Percentiles rank a stretch among this genome's conserved stretches.
Conservation (phyloP, 1,140 invertebrate genomes). For the Magallana gigas region DNA sequence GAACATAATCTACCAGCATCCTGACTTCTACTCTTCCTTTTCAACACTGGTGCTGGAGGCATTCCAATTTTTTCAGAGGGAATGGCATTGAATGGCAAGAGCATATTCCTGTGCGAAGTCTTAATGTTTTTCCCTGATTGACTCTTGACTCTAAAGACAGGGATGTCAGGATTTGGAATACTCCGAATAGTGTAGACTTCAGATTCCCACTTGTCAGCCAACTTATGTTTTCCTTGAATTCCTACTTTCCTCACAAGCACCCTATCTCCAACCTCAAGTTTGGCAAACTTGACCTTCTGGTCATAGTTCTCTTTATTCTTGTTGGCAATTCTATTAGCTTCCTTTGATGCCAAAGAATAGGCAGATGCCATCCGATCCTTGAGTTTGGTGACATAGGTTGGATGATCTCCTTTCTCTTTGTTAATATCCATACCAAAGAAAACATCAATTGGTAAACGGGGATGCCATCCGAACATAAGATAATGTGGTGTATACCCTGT, state of each 20-base stretch:
- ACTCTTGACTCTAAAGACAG: neutral
- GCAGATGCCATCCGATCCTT: neutral
- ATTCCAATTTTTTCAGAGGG: neutral
- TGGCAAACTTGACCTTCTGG: neutral
- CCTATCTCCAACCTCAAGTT: neutral
- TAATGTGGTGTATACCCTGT: slow-evolving; percentile 45
- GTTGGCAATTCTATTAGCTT: neutral
- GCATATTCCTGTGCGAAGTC: slow-evolving; percentile 3
- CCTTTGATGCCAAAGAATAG: too few species aligned
- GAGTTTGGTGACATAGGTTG: neutral
- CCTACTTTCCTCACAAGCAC: slow-evolving; percentile 16
- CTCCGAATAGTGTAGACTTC: neutral
- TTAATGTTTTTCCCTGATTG: neutral
- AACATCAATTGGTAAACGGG: neutral
- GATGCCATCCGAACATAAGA: slow-evolving; percentile 72
- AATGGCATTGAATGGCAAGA: neutral
- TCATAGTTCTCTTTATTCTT: neutral
- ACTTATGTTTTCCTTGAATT: neutral
- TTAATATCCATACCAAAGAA: neutral
- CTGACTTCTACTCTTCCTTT: neutral
- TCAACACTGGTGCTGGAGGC: neutral
- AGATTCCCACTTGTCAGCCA: slow-evolving; percentile 5
- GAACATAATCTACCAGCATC: neutral
- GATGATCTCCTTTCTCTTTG: neutral
- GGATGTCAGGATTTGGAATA: neutral